A percentile compares a stretch with the other conserved stretches of the same genome.
phyloP scores from a whole-genome alignment of 1,140 invertebrate species.

The Spodoptera litura region DNA sequence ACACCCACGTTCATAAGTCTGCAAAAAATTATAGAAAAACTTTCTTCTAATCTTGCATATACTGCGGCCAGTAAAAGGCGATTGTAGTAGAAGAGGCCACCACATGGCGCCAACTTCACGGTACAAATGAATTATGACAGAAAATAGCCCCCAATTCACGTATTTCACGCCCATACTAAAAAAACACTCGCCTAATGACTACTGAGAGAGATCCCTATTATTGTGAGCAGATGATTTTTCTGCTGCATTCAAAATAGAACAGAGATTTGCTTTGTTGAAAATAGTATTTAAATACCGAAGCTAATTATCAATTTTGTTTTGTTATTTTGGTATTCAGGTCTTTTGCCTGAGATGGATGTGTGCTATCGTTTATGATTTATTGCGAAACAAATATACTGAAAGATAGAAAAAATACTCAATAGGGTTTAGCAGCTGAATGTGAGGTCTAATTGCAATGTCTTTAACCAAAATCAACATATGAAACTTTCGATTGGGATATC shows the following conservation, averaged over 20 bases:
- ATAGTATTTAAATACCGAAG: constrained; percentile 17
- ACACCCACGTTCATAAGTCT: too few relatives aligned
- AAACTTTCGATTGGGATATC: too few relatives aligned
- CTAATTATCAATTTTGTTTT: constrained; percentile 10
- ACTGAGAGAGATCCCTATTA: constrained; percentile 46
- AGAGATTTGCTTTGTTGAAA: neutral
- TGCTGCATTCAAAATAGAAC: neutral
- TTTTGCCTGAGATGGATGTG: neutral
- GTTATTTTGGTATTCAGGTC: neutral
- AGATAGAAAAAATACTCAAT: too few relatives aligned
- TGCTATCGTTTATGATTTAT: neutral
- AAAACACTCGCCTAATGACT: constrained; percentile 48
- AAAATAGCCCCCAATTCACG: constrained; percentile 54
- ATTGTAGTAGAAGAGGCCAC: constrained; percentile 55
- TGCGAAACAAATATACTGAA: neutral
- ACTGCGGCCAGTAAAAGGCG: constrained; percentile 47
- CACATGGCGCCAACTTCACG: constrained; percentile 72
- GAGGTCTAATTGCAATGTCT: too few relatives aligned
- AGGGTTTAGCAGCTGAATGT: too few relatives aligned
- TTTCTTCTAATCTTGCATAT: constrained; percentile 44
- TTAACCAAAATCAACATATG: too few relatives aligned
- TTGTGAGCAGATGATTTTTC: constrained; percentile 46
- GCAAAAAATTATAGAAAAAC: too few relatives aligned
- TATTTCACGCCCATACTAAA: constrained; percentile 61
- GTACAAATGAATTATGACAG: constrained; percentile 63